phyloP scores from a whole-genome alignment of 2,113 vertebrate species.

The Myiagra hebetior region DNA sequence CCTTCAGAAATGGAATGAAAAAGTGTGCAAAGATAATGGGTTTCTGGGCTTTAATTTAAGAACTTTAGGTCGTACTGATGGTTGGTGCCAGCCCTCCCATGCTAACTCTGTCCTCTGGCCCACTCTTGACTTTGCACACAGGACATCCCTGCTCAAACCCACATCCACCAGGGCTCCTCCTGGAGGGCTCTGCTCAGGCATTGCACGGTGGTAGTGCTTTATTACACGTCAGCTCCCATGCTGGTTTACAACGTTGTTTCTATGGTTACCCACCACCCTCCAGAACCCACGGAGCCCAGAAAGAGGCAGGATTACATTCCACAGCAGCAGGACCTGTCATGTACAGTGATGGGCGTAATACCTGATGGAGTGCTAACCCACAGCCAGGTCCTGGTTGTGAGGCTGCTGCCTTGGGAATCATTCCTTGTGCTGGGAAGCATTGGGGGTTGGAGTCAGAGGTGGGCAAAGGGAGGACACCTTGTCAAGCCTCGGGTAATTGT shows the following conservation, averaged over 20 bases:
- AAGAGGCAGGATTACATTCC: slow-evolving; percentile 45
- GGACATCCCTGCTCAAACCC: background rate
- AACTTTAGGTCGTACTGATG: background rate
- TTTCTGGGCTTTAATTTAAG: background rate
- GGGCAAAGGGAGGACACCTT: accelerated
- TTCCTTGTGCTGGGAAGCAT: background rate
- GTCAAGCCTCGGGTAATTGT: background rate
- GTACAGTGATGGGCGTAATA: background rate
- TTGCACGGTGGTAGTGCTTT: background rate
- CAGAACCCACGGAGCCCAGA: background rate
- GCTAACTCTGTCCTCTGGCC: background rate
- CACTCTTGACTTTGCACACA: background rate
- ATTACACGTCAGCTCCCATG: slow-evolving; percentile 38
- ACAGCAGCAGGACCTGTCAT: background rate
- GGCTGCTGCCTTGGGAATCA: background rate
- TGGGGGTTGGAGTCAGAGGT: accelerated
- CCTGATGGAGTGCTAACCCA: background rate
- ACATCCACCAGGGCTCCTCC: background rate
- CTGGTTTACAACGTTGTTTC: slow-evolving; percentile 48
- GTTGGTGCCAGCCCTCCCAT: background rate
- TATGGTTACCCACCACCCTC: slow-evolving; percentile 61
- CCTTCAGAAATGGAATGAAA: background rate
- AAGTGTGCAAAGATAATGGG: background rate
- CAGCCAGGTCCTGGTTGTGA: background rate
- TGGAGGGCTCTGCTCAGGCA: slow-evolving; percentile 22